A percentile compares a stretch with the other conserved stretches of the same genome.
Conservation (phyloP, 2,113 vertebrate genomes). For the Protobothrops flavoviridis region DNA sequence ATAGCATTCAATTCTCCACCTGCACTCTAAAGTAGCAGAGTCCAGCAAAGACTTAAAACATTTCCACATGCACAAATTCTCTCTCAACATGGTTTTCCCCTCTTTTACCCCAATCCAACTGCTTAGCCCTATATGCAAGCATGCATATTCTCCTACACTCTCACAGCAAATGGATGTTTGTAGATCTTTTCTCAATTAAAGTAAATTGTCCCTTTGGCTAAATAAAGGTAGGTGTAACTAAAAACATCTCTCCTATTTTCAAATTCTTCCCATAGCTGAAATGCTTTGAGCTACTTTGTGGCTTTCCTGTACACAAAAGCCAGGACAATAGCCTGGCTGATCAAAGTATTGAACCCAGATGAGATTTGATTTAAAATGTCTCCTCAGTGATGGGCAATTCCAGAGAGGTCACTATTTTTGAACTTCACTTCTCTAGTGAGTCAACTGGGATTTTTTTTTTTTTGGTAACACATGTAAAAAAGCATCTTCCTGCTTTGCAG, state of each 20-base stretch:
- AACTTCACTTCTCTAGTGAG: not conserved
- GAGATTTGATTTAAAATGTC: not conserved
- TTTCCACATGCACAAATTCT: not conserved
- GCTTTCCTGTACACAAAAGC: not conserved
- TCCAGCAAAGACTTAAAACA: not conserved
- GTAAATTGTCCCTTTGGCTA: not conserved
- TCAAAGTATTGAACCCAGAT: not conserved
- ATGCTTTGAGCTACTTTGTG: not conserved
- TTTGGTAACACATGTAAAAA: not conserved
- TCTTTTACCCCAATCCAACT: not conserved
- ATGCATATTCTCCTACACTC: not conserved
- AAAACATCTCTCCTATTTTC: not conserved
- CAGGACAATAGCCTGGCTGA: not conserved
- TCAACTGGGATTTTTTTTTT: not conserved
- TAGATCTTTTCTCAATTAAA: not conserved
- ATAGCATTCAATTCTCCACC: not conserved
- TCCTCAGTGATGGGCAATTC: not conserved
- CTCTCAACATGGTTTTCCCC: not conserved
- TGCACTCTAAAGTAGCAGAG: not conserved
- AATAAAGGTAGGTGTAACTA: not conserved
- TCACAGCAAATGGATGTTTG: not conserved
- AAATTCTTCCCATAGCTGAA: not conserved
- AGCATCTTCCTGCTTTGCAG: not conserved
- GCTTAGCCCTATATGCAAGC: not conserved
- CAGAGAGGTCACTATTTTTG: not conserved